Evolutionary conservation across 2,888 invertebrate species (phyloP), one percentile per base, ranked within the genome.

Genomic region (Epinotia bilunana): DNA sequence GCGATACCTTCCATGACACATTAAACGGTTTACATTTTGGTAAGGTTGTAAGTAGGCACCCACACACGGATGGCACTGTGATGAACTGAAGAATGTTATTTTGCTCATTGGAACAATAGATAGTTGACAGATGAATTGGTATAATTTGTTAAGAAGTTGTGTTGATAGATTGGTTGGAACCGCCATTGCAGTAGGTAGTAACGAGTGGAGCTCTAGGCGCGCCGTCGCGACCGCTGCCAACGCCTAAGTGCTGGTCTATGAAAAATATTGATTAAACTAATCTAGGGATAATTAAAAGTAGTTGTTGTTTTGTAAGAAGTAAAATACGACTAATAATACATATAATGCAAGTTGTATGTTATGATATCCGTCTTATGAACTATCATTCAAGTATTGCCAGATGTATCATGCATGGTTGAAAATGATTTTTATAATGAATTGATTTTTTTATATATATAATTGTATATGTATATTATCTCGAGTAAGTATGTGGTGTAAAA

Each of bases 261-360:
- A 89, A 86, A 86, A 86, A 88, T 89, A 87, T 85, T 84, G 84
- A 86, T 83, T 88, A 87, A 85, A 84, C 80, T 87, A 88, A 89
- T 86, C 84, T 92, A 92, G 90, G 86, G 83, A 87, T 90, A 90
- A 91, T 83, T 90, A 88, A 90, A 84, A 83, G 93, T 93, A 94
- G 93, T 91, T 90, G 93, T 92, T 92, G 93, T 93, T 93, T 93
- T 93, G 87, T 94, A 93, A 92, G 92, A 89, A 90, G 87, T 90
- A 89, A 91, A 88, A 87, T 91, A 89, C 90, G 89, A 89, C 84
- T 88, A 87, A 88, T 88, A 87, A 88, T 88, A 84, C 91, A 92
- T 93, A 90, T 92, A 91, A 92, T 90, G 89, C 88, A 84, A 88
- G 83, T 92, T 93, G 90, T 92, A 90, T 93, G 92, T 88, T 89